Percentiles rank a stretch among this genome's conserved stretches.
Evolutionary conservation across 2,797 vertebrate species (phyloP).

Genomic region (Strix occidentalis): DNA sequence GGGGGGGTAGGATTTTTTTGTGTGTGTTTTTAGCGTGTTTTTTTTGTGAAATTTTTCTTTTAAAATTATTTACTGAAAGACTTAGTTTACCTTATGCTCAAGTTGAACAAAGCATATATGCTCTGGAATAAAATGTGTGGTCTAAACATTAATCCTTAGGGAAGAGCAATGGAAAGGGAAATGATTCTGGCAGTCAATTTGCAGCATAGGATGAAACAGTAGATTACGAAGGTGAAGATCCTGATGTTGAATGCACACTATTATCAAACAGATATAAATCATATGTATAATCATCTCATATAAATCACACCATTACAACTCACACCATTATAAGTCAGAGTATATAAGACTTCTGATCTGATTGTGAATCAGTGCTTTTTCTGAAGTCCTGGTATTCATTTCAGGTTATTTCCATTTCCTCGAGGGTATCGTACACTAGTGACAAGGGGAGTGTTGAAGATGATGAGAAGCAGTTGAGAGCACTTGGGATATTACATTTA

Average conservation of each 20-base stretch:
- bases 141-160: background rate
- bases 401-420: background rate
- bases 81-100: background rate
- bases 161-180: background rate
- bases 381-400: background rate
- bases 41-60: background rate
- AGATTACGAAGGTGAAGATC: background rate
- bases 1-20: background rate
- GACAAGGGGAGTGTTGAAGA: background rate
- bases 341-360: background rate
- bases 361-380: background rate
- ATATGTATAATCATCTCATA: background rate
- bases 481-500: background rate
- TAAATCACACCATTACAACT: background rate
- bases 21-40: rapidly evolving
- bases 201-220: background rate
- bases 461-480: background rate
- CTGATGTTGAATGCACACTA: background rate
- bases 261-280: background rate
- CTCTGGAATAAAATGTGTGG: background rate
- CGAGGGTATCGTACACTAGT: background rate
- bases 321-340: background rate
- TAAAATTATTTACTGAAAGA: background rate
- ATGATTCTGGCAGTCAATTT: background rate
- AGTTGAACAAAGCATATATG: background rate